These are phyloP conservation scores for Brevimyrus niger DNA, from an alignment of 2,113 vertebrate species.

Conservation along the genomic window DNA sequence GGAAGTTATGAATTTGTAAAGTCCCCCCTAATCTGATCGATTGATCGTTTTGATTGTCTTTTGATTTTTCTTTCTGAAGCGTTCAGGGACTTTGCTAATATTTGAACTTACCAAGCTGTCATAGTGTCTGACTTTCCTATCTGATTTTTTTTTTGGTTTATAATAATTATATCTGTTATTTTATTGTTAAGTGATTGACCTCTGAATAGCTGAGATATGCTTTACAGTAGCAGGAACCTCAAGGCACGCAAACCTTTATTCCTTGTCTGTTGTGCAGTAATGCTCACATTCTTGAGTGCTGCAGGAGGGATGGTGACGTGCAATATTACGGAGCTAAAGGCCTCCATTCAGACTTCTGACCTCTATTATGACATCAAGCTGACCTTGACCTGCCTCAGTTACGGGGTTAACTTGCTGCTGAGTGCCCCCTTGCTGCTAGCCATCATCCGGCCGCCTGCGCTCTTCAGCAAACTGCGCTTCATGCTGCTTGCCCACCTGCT, in stretches of 20 bases:
- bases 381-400: conserved; percentile 29
- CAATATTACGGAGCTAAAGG: not conserved
- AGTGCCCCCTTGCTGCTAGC: conserved; percentile 26
- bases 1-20: not conserved
- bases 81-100: not conserved
- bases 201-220: not conserved
- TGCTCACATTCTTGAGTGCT: not conserved
- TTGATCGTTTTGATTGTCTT: not conserved
- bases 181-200: not conserved
- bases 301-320: conserved; percentile 5
- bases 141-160: not conserved
- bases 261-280: not conserved
- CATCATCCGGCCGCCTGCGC: conserved; percentile 20
- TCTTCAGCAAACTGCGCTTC: conserved; percentile 33
- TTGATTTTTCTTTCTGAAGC: not conserved
- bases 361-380: conserved; percentile 27
- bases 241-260: not conserved
- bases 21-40: not conserved
- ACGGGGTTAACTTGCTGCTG: conserved; percentile 19
- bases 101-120: not conserved
- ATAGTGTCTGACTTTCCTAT: not conserved
- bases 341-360: conserved; percentile 19
- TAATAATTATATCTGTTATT: not conserved
- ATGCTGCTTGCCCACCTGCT: conserved; percentile 35
- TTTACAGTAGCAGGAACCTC: not conserved